A percentile compares a stretch with the other conserved stretches of the same genome.
phyloP scores from a whole-genome alignment of 2,797 vertebrate genomes.

The Pyrocephalus nanus region DNA sequence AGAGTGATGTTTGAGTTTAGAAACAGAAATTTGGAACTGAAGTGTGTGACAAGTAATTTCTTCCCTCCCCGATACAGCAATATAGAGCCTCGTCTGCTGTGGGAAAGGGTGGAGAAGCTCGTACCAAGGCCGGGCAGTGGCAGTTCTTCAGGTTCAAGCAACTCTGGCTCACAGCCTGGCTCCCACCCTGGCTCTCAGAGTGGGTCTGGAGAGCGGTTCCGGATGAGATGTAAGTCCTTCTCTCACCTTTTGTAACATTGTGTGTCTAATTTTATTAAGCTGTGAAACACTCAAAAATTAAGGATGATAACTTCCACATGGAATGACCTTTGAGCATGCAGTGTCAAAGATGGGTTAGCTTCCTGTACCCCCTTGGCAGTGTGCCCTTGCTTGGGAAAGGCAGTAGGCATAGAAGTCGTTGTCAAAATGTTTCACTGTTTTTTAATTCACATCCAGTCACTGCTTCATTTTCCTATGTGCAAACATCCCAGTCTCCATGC shows the following conservation, averaged over 20 bases:
- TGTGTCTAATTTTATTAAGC: background rate
- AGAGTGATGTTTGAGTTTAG: background rate
- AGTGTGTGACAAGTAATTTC: background rate
- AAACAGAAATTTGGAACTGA: background rate
- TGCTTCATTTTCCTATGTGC: background rate
- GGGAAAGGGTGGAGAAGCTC: constrained; percentile 94
- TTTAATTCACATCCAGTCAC: background rate
- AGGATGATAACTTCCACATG: background rate
- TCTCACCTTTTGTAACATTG: accelerated
- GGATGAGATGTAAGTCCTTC: constrained; percentile 87
- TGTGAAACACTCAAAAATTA: background rate
- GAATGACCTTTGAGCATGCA: background rate
- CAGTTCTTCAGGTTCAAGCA: constrained; percentile 93
- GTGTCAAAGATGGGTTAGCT: background rate
- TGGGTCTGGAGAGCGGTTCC: constrained; percentile 90
- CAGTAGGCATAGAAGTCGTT: accelerated
- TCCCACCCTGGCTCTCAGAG: constrained; percentile 87
- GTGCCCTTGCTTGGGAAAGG: background rate
- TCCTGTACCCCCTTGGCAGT: background rate
- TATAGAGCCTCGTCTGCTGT: constrained; percentile 89
- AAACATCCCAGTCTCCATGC: background rate
- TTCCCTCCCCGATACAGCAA: constrained; percentile 72
- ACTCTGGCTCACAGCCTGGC: constrained; percentile 90
- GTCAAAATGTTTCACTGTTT: background rate
- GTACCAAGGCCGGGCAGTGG: constrained; percentile 89